phyloP scores from a whole-genome alignment of 2,797 vertebrate species.

The Phylloscopus collybita region DNA sequence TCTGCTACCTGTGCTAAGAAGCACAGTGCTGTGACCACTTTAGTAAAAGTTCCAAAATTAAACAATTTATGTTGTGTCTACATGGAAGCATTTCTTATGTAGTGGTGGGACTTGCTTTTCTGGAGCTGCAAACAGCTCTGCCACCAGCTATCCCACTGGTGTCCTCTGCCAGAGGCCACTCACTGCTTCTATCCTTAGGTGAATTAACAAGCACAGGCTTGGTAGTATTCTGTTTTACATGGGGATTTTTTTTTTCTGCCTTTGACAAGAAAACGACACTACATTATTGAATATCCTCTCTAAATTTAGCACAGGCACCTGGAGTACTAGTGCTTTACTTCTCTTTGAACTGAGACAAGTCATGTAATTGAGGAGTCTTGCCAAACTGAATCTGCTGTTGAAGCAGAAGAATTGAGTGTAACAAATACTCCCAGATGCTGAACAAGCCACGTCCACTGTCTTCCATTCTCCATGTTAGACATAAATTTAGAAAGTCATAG shows the following conservation, averaged over 20 bases:
- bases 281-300: background rate
- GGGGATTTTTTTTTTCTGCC: background rate
- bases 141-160: background rate
- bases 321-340: background rate
- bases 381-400: background rate
- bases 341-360: background rate
- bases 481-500: background rate
- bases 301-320: constrained; percentile 1
- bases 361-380: background rate
- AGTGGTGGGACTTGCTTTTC: background rate
- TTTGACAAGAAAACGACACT: background rate
- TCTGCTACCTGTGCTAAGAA: background rate
- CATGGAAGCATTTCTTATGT: rapidly evolving
- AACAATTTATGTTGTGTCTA: background rate
- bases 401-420: background rate
- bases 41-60: background rate
- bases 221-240: background rate
- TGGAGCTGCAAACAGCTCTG: background rate
- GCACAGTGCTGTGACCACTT: background rate
- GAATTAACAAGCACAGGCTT: background rate
- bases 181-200: background rate
- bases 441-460: background rate
- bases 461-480: background rate
- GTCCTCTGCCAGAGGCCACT: background rate
- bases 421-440: background rate